These are phyloP conservation scores for Linepithema humile DNA, from an alignment of 1,140 invertebrate species.

Conservation along the genomic window DNA sequence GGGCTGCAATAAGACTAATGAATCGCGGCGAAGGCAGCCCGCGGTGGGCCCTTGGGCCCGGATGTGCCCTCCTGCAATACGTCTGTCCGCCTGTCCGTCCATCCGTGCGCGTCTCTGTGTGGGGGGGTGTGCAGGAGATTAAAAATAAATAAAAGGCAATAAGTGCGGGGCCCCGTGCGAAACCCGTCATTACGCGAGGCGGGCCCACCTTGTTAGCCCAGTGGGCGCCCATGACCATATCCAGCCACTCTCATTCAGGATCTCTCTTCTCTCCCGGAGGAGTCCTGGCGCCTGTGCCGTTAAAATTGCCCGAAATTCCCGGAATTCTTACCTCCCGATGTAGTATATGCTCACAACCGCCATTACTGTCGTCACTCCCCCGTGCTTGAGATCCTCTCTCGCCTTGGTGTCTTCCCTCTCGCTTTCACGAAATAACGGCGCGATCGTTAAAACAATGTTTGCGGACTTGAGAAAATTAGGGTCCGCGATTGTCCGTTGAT, in stretches of 20 bases:
- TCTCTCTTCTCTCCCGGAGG: slow-evolving; percentile 59
- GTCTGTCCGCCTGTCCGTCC: slow-evolving; percentile 70
- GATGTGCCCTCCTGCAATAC: slow-evolving; percentile 76
- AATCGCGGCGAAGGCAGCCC: slow-evolving; percentile 68
- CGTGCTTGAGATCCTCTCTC: slow-evolving; percentile 15
- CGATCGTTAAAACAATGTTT: slow-evolving; percentile 24
- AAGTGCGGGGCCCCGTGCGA: slow-evolving; percentile 84
- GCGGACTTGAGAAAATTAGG: slow-evolving; percentile 21
- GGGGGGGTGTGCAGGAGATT: slow-evolving; percentile 73
- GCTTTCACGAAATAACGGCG: slow-evolving; percentile 19
- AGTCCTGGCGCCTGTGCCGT: slow-evolving; percentile 83
- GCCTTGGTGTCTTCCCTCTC: neutral
- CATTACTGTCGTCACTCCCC: slow-evolving; percentile 57
- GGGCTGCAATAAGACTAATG: slow-evolving; percentile 72
- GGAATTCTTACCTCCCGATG: slow-evolving; percentile 76
- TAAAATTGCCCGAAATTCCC: slow-evolving; percentile 84
- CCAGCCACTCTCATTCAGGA: slow-evolving; percentile 81
- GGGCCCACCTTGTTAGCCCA: slow-evolving; percentile 84
- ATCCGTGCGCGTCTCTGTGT: slow-evolving; percentile 62
- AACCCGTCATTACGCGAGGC: slow-evolving; percentile 84
- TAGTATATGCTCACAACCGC: slow-evolving; percentile 33
- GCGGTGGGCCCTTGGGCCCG: slow-evolving; percentile 77
- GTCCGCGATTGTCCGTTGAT: no score
- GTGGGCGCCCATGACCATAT: slow-evolving; percentile 75
- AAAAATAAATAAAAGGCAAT: slow-evolving; percentile 85